Percentiles rank a stretch among this genome's conserved stretches.
Evolutionary conservation across 2,113 vertebrate species (phyloP).

Genomic region (Syngnathoides biaculeatus): DNA sequence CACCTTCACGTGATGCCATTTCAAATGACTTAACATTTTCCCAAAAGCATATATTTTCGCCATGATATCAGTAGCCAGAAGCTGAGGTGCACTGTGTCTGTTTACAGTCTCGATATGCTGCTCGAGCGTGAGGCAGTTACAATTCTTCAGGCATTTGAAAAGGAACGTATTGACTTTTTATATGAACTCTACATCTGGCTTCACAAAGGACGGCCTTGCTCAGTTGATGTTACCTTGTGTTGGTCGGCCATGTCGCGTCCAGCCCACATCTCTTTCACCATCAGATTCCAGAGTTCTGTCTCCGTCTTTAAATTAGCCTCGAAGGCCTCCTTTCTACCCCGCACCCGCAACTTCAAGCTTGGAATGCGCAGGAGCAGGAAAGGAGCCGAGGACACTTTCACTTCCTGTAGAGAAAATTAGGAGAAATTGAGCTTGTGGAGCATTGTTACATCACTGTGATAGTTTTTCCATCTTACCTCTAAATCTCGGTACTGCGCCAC

Average conservation of each 20-base stretch:
- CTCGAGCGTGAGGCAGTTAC: too few species aligned
- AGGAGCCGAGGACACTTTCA: slow-evolving; percentile 79
- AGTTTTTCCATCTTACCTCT: slow-evolving; percentile 71
- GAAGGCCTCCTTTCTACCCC: slow-evolving; percentile 80
- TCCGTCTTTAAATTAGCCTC: slow-evolving; percentile 93
- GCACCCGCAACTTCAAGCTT: slow-evolving; percentile 82
- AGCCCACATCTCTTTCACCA: slow-evolving; percentile 98
- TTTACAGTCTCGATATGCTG: too few species aligned
- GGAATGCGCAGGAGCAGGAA: slow-evolving; percentile 87
- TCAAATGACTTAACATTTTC: too few species aligned
- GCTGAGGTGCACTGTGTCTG: too few species aligned
- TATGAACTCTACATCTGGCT: background rate
- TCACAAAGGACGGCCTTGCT: background rate
- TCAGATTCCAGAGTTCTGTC: slow-evolving; percentile 93
- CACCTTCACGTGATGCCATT: too few species aligned
- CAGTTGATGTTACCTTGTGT: slow-evolving; percentile 81
- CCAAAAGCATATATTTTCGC: too few species aligned
- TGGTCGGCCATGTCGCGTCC: slow-evolving; percentile 89
- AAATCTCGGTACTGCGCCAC: slow-evolving; percentile 88
- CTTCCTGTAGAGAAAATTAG: slow-evolving; percentile 73
- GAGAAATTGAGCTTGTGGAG: background rate
- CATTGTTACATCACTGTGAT: background rate
- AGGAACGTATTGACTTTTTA: too few species aligned
- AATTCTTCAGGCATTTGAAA: too few species aligned
- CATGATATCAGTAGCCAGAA: too few species aligned